Evolutionary conservation across 2,797 vertebrate species (phyloP).

Genomic region (Chrosomus eos): DNA sequence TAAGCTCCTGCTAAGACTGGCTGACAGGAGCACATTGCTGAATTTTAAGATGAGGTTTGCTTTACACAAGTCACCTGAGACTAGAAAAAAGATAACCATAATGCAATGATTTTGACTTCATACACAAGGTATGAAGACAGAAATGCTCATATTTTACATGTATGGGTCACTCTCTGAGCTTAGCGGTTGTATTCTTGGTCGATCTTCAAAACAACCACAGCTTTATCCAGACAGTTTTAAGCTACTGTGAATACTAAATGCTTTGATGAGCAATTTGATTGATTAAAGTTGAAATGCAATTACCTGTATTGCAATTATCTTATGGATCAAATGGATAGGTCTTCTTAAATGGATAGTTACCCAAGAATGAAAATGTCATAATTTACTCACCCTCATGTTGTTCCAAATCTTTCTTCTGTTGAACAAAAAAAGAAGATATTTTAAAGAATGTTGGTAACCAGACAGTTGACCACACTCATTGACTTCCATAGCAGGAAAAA

Average conservation of each 20-base stretch:
- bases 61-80: neutral
- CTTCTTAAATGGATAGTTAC: too few relatives aligned
- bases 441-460: too few relatives aligned
- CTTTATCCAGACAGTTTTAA: neutral
- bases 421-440: too few relatives aligned
- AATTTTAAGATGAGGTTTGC: neutral
- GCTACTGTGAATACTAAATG: conserved; percentile 12
- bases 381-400: too few relatives aligned
- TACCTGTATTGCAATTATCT: neutral
- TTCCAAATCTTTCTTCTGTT: too few relatives aligned
- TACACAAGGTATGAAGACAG: neutral
- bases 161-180: neutral
- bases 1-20: neutral
- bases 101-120: neutral
- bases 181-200: neutral
- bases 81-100: neutral
- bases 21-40: neutral
- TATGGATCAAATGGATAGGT: too few relatives aligned
- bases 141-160: neutral
- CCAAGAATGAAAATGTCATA: too few relatives aligned
- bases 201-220: neutral
- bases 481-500: too few relatives aligned
- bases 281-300: neutral
- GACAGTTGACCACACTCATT: too few relatives aligned
- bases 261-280: neutral